These are phyloP conservation scores for Oryctolagus cuniculus DNA, from an alignment of 2,113 vertebrate species.

Conservation along the genomic window DNA sequence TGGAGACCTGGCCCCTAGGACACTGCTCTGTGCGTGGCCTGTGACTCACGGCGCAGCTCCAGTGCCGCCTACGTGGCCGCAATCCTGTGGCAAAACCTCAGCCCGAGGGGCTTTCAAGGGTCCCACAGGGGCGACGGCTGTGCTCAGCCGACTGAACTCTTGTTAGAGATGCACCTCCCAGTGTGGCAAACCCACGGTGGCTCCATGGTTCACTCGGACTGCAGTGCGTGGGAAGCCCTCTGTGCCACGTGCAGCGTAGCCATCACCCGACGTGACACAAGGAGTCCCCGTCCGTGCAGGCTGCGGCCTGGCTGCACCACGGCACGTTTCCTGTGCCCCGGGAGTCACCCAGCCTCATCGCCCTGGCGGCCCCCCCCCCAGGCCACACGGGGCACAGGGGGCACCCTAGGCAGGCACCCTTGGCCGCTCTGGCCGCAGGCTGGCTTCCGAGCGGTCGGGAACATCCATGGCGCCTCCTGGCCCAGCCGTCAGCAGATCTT, in stretches of 20 bases:
- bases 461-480: not conserved
- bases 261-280: not conserved
- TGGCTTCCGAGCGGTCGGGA: not conserved
- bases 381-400: rapidly evolving
- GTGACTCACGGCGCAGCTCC: not conserved
- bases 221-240: not conserved
- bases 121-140: not conserved
- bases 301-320: too few species aligned
- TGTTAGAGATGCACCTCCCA: too few species aligned
- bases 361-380: too few species aligned
- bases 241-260: not conserved
- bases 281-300: not conserved
- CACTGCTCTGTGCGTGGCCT: rapidly evolving
- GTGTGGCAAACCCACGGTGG: not conserved
- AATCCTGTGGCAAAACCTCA: not conserved
- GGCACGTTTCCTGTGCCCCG: too few species aligned
- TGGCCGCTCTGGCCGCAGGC: rapidly evolving
- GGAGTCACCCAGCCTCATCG: too few species aligned
- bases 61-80: too few species aligned
- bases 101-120: not conserved
- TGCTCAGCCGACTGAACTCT: too few species aligned
- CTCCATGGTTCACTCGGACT: not conserved
- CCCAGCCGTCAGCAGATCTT: too few species aligned
- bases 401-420: not conserved
- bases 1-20: not conserved